Conservation (phyloP, 2,797 vertebrate species). For the Phalanger gymnotis region DNA sequence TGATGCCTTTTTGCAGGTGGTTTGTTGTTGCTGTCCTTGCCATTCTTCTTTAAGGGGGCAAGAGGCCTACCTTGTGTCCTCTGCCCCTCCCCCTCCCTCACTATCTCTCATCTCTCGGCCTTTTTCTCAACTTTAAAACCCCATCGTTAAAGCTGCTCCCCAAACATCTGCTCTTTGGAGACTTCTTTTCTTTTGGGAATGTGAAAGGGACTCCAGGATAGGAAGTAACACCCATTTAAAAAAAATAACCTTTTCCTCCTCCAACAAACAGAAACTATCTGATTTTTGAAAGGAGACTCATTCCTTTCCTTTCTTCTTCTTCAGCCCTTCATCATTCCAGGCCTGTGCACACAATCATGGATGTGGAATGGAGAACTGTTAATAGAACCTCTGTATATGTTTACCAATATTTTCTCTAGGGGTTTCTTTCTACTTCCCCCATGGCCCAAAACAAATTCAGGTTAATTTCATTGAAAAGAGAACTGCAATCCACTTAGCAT, state of each 20-base stretch:
- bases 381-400: conserved; percentile 75
- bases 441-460: conserved; percentile 54
- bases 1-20: conserved; percentile 23
- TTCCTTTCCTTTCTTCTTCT: not conserved
- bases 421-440: conserved; percentile 9
- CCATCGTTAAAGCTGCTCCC: not conserved
- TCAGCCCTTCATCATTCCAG: not conserved
- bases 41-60: not conserved
- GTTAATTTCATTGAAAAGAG: conserved; percentile 60
- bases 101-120: not conserved
- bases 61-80: conserved; percentile 11
- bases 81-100: not conserved
- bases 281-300: not conserved
- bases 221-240: not conserved
- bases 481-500: conserved; percentile 34
- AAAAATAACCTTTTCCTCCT: too few relatives aligned
- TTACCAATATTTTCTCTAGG: conserved; percentile 67
- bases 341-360: not conserved
- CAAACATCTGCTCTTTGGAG: not conserved
- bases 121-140: not conserved
- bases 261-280: not conserved
- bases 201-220: not conserved
- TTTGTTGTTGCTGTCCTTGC: not conserved
- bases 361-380: conserved; percentile 65
- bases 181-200: not conserved